A percentile compares a stretch with the other conserved stretches of the same genome.
Evolutionary conservation across 2,888 invertebrate species (phyloP).

Genomic region (Chydorus sphaericus): DNA sequence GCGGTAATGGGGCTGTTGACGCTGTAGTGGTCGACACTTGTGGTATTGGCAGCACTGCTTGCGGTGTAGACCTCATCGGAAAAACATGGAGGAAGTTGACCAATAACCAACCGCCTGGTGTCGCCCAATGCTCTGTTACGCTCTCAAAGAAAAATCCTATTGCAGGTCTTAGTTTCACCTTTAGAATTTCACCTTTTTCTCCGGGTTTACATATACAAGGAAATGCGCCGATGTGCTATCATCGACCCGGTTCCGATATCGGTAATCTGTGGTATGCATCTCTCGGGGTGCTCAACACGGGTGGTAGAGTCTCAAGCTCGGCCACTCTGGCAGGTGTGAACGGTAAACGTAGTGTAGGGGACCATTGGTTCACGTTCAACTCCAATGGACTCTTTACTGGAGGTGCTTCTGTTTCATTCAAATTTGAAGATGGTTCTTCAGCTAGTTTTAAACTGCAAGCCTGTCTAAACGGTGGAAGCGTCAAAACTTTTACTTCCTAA

Average conservation of each 20-base stretch:
- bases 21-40: not conserved
- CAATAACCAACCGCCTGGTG: not conserved
- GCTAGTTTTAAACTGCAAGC: not conserved
- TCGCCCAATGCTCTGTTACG: not conserved
- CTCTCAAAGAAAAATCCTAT: not conserved
- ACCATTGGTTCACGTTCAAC: not conserved
- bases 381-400: not conserved
- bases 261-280: not conserved
- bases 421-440: not conserved
- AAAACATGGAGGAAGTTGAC: not conserved
- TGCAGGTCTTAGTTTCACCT: no score
- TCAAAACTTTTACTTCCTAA: no score
- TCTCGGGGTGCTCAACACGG: not conserved
- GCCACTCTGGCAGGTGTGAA: not conserved
- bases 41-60: not conserved
- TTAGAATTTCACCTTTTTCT: no score
- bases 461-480: not conserved
- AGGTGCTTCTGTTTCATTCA: not conserved
- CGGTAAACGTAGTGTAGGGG: not conserved
- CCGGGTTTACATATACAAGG: no score
- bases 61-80: not conserved
- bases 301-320: not conserved
- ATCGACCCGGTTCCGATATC: not conserved
- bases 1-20: not conserved
- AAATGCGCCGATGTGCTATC: not conserved